Conservation (phyloP, 2,797 vertebrate genomes). For the Phataginus tetradactyla region DNA sequence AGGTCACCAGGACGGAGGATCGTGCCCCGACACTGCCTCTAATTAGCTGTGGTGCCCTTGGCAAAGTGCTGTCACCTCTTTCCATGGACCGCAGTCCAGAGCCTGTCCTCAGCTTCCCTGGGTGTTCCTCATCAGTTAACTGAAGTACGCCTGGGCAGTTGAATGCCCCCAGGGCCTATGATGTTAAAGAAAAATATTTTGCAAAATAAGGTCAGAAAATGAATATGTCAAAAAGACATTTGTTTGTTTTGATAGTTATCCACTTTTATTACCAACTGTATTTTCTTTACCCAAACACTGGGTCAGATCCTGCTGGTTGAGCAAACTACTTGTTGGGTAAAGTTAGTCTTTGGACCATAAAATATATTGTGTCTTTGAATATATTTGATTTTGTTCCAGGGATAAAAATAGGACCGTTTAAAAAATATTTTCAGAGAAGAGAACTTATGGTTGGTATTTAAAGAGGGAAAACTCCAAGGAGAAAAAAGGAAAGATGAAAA, state of each 20-base stretch:
- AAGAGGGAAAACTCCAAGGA: neutral
- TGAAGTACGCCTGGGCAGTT: neutral
- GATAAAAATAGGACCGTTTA: conserved; percentile 56
- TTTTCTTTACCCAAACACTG: conserved; percentile 52
- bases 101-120: neutral
- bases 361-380: conserved; percentile 60
- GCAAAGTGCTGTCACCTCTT: neutral
- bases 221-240: conserved; percentile 8
- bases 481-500: neutral
- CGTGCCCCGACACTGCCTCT: neutral
- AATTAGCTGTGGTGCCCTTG: neutral
- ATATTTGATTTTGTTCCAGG: conserved; percentile 44
- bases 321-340: conserved; percentile 41
- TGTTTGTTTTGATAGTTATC: conserved; percentile 49
- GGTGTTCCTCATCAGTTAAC: neutral
- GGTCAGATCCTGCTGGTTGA: conserved; percentile 51
- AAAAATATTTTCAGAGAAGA: conserved; percentile 44
- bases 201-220: conserved; percentile 22
- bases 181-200: conserved; percentile 52
- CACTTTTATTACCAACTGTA: conserved; percentile 21
- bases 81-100: neutral
- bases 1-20: neutral
- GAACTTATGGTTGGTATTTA: neutral
- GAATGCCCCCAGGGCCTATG: neutral
- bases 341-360: conserved; percentile 53